Base-by-base conservation (phyloP, 2,113 vertebrate species). In the Paramormyrops kingsleyae region DNA sequence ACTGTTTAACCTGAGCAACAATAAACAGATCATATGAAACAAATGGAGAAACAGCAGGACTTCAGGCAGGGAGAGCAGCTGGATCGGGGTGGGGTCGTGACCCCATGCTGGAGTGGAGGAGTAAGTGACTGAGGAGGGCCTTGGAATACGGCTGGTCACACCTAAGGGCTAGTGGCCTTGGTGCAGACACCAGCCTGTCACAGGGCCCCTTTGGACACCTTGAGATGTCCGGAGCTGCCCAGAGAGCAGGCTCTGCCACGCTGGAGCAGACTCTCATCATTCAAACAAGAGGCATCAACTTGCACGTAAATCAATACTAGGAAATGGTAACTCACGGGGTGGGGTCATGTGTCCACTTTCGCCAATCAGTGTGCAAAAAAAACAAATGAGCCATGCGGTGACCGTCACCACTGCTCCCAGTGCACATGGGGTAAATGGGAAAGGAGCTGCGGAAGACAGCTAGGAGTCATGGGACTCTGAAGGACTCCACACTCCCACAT, bases 251-350 rank as follows among this genome's bases (percentile, higher is more conserved):
- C 46, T 24, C 13, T 84, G 87, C 42, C 74, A 88, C 27, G 39
- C 47, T 21, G 42, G 52, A 53, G 46, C 3, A 77, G 70, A 70
- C 70, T 56, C 59, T 89, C 53, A 52, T 89, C 80, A 91, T 91
- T 89, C 77, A 90, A 62, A 89, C 70, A 27, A 50, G 83, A 70
- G 84, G 35, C 86, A 66, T 87, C 88, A 83, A 56, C 87, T 24
- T 21, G 24, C 59, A 59, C 24, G 88, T 66, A 89, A 91, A 91
- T 89, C 90, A 87, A 80, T 50, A 59, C 66, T 80, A n/a, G 42
- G 27, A 59, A 49, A 27, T 39, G n/a, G 52, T 27, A 13, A 39
- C 74, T 87, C 84, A 13, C 2, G n/a, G 49, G 49, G 12, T 21
- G 46, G 6, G 46, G 27, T 35, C 85, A 21, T 31, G 89, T 39